These are phyloP conservation scores for Agrotis exclamationis DNA, from an alignment of 2,888 invertebrate genomes.

Conservation along the genomic window DNA sequence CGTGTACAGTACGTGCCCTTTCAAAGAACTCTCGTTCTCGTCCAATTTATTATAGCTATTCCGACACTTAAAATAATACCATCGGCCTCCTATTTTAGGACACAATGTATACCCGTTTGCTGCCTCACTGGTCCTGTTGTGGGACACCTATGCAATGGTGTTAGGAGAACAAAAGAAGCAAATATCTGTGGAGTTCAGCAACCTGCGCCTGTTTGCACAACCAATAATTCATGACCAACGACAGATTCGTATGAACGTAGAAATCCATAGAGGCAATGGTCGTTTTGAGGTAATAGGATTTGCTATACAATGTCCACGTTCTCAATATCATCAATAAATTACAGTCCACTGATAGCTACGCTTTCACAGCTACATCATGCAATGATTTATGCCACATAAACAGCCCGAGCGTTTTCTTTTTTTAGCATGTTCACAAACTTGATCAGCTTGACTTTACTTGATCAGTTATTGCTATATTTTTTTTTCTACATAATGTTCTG, in stretches of 20 bases:
- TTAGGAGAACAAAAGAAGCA: slow-evolving; percentile 89
- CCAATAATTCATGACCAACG: slow-evolving; percentile 90
- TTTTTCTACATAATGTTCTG: too few species aligned
- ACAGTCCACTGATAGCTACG: not conserved
- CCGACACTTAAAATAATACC: not conserved
- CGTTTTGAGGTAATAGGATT: slow-evolving; percentile 87
- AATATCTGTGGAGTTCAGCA: slow-evolving; percentile 93
- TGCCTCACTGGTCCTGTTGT: slow-evolving; percentile 93
- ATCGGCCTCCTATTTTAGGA: slow-evolving; percentile 76
- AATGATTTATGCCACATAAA: too few species aligned
- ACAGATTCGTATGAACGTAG: slow-evolving; percentile 87
- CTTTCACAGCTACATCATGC: too few species aligned
- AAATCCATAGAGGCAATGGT: slow-evolving; percentile 91
- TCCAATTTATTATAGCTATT: not conserved
- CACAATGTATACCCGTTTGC: slow-evolving; percentile 94
- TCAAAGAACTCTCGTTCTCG: not conserved
- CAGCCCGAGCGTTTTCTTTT: too few species aligned
- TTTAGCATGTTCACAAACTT: too few species aligned
- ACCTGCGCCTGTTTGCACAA: slow-evolving; percentile 91
- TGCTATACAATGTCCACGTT: not conserved
- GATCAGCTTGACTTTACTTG: too few species aligned
- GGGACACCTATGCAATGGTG: slow-evolving; percentile 93
- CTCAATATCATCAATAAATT: not conserved
- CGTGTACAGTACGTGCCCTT: not conserved
- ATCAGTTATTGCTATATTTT: too few species aligned